Base-by-base conservation (phyloP, 2,888 invertebrate genomes). In the Caenorhabditis parvicauda region DNA sequence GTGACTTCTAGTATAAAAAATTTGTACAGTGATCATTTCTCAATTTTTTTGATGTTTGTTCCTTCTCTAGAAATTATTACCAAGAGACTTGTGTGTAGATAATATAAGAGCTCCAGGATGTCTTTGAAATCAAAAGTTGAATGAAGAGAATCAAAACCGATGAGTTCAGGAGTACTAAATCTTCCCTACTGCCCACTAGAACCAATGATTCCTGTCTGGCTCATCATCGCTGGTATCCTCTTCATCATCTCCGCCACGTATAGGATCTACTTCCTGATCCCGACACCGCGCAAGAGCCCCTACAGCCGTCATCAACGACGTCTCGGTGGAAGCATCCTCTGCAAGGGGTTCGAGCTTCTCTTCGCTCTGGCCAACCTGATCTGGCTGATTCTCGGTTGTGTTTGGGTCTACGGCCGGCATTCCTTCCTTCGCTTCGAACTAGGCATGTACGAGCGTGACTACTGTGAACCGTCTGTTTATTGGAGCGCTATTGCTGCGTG, bases 181-280 rank as follows among this genome's bases (percentile, higher is more conserved):
- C 49, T 68, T 24, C 75, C 75, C 25, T 73, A 74, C 52, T 78
- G 78, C 46, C 43, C 61, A 7, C 50, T 74, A 22, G 74, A 78
- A 47, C 78, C 78, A n/a, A 64, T 77, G 68, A 77, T 78, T 47
- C 78, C 78, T 4, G 47, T 78, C 14, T 78, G 75, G 65, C 51
- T 78, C 17, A 68, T 79, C 7, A 56, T 75, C 6, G 66, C 72
- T 24, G 76, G 77, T 2, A 25, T 67, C 12, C 48, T 77, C 21
- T 64, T 78, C 39, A 76, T 79, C 27, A 46, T 74, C 24, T 71
- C 73, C 21, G 68, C 75, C 5, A 54, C 58, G 1, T 57, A 76
- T 29, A 67, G 78, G 7, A 72, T 76, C 35, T 72, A 62, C 53
- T 61, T 64, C 6, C 38, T 62, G 19, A 67, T 77, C 35, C 73